Base-by-base conservation (phyloP, 1,140 invertebrate species). In the Ruditapes philippinarum region DNA sequence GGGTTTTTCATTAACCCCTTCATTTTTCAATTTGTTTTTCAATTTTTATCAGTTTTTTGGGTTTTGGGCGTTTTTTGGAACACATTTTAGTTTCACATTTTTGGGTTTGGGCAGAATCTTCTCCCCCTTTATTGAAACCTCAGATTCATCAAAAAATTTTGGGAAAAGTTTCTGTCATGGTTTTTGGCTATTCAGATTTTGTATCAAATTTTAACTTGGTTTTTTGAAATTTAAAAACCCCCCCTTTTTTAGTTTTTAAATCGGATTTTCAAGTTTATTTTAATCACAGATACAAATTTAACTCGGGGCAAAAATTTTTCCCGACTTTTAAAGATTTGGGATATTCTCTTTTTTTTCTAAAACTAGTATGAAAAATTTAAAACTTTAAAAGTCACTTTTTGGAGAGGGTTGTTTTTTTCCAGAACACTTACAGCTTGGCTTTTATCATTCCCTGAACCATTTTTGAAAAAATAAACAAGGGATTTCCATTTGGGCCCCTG, bases 231-330 rank as follows among this genome's bases (percentile, higher is more conserved):
- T 33, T 38, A 45, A 78, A 25, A 17, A 40, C 40, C n/a, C 0
- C 14, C 40, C 11, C n/a, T 22, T 74, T 17, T 42, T 1, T 49
- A 28, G 17, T 74, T 4, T 7, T 22, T 22, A 42, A 25, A 78
- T 54, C 36, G 12, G 45, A 51, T 25, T 70, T n/a, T n/a, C 36
- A 38, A 70, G 5, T n/a, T 38, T 38, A 22, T 70, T 11, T 38
- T 70, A 17, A 51, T 81, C 79, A 81, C 40, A 81, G 28, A 81
- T 36, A 81, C 60, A 81, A 81, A 81, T 12, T 81, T 57, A 65
- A 17, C 7, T 4, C 65, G 54, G 1, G 79, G 65, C 36, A 81
- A 25, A 42, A n/a, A n/a, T n/a, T 81, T 40, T n/a, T 81, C 79
- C 17, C 40, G 14, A 65, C 79, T 81, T 11, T 81, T 38, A 28